Evolutionary conservation across 2,888 invertebrate species (phyloP).

Genomic region (Adelognathus sp.): DNA sequence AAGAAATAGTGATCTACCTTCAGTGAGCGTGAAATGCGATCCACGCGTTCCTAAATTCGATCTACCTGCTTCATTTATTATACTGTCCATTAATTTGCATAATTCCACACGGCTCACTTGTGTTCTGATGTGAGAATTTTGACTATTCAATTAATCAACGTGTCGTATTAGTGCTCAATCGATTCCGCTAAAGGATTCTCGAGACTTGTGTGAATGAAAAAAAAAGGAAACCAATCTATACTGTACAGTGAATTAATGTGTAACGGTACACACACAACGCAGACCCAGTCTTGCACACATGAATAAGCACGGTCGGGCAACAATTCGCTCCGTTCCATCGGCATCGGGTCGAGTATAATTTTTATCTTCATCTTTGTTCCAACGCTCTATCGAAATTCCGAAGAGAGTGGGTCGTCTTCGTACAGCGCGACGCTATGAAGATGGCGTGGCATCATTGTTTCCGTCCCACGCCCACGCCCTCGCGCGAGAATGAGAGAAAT

Average conservation of each 20-base stretch:
- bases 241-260: background rate
- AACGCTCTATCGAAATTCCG: conserved; percentile 41
- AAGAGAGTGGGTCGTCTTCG: conserved; percentile 27
- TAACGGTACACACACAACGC: background rate
- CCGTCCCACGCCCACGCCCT: conserved; percentile 57
- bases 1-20: conserved; percentile 9
- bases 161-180: conserved; percentile 18
- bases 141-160: background rate
- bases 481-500: conserved; percentile 16
- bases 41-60: background rate
- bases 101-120: conserved; percentile 22
- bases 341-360: conserved; percentile 8
- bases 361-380: conserved; percentile 34
- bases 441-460: conserved; percentile 51
- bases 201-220: background rate
- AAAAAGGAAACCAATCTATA: too few relatives aligned
- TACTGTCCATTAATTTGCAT: conserved; percentile 38
- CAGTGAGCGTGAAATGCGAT: conserved; percentile 32
- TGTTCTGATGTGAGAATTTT: conserved; percentile 14
- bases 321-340: background rate
- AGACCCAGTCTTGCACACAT: background rate
- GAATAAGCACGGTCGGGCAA: background rate
- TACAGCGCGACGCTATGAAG: conserved; percentile 28
- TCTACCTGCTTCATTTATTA: conserved; percentile 6
- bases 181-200: background rate